Base-by-base conservation (phyloP, 2,888 invertebrate species). In the Drosophila sordidapex region DNA sequence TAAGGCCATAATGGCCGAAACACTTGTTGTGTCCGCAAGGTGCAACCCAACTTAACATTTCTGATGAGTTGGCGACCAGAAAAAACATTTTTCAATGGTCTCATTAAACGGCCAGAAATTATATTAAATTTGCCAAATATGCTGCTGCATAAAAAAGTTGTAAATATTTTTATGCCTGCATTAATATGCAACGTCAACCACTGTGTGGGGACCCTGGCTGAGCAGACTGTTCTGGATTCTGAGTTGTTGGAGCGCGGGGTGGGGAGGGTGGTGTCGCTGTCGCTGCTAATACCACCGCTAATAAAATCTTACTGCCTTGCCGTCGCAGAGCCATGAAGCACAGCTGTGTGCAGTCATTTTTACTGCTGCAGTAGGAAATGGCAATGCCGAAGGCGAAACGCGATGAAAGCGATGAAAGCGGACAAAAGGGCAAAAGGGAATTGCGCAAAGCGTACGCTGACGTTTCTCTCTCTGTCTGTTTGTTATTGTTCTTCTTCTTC, bases 301-400 rank as follows among this genome's bases (percentile, higher is more conserved):
- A 87, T 87, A 90, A 87, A 87, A 87, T 87, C 89, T 87, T 87
- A 90, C 90, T 87, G 90, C 87, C 83, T 75, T 70, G 76, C 75
- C 87, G 79, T 72, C 72, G 72, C 70, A 77, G 74, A 82, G 87
- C 89, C 88, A 87, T 87, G 87, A 87, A 87, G 85, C 89, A 89
- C 87, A 87, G 85, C 87, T 87, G 87, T 89, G 87, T 89, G 90
- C 90, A 87, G 87, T 87, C 85, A 89, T 87, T 90, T 87, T 87
- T 87, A 87, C 87, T 89, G 82, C 90, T 89, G 87, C 87, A 90
- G 78, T 78, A 69, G 78, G 52, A 60, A 72, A 81, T 65, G 64
- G 74, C 61, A 74, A 43, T 67, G 79, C 74, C 68, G 62, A 68
- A 79, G 79, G 68, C 76, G 52, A 74, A 78, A 60, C 79, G 59